Evolutionary conservation across 2,113 vertebrate genomes (phyloP).

Genomic region (Sakesphorus luctuosus): DNA sequence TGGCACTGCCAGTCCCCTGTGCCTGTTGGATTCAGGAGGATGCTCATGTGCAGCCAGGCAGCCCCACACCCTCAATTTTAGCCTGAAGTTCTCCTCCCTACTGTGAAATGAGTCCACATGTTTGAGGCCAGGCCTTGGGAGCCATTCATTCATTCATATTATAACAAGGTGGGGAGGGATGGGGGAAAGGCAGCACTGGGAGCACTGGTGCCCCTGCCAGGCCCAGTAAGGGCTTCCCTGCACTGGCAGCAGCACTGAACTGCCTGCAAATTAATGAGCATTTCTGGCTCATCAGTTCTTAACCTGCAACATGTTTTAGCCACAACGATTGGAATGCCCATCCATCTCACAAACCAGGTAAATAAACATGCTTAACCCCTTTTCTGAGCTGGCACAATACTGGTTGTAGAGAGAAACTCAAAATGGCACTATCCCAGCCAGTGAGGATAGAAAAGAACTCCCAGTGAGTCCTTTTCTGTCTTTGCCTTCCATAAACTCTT

Average conservation of each 20-base stretch:
- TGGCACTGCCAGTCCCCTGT: not conserved
- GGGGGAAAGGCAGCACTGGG: not conserved
- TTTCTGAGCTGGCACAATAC: not conserved
- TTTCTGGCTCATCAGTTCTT: not conserved
- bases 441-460: too few species aligned
- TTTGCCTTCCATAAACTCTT: not conserved
- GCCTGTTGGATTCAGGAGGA: not conserved
- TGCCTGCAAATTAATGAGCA: not conserved
- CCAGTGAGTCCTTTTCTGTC: not conserved
- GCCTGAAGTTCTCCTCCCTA: not conserved
- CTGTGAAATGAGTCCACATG: not conserved
- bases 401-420: not conserved
- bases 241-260: not conserved
- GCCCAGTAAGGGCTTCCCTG: not conserved
- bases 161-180: not conserved
- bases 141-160: not conserved
- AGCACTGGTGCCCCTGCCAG: not conserved
- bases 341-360: not conserved
- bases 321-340: not conserved
- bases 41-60: not conserved
- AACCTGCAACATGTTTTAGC: not conserved
- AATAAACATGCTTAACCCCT: not conserved
- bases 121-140: not conserved
- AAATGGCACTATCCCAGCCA: not conserved
- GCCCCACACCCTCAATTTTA: not conserved